These are phyloP conservation scores for Hexactinellida sp. DNA, from an alignment of 37 sponge, comb jelly and placozoan species.

Conservation along the genomic window DNA sequence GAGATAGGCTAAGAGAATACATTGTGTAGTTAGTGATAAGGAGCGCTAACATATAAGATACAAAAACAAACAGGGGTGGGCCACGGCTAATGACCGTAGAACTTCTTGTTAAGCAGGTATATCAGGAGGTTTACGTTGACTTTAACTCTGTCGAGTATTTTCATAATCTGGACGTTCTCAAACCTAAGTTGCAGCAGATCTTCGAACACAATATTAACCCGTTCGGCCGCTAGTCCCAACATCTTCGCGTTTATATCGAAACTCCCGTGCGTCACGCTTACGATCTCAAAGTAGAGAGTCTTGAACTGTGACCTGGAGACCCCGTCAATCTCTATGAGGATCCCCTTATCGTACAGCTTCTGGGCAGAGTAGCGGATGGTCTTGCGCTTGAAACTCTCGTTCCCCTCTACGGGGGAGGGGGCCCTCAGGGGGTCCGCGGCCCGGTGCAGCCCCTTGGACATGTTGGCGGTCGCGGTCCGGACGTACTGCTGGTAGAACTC, in stretches of 20 bases:
- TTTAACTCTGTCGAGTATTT: constrained; percentile 80
- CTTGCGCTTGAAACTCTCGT: constrained; percentile 47
- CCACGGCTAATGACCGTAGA: constrained; percentile 63
- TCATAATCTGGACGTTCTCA: constrained; percentile 92
- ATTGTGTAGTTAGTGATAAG: too few relatives aligned
- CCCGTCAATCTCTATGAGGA: constrained; percentile 87
- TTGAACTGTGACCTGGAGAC: constrained; percentile 81
- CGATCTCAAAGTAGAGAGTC: constrained; percentile 84
- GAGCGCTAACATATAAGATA: background rate
- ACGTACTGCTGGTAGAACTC: constrained; percentile 87
- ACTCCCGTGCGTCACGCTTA: constrained; percentile 56
- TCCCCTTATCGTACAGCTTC: constrained; percentile 80
- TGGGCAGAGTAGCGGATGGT: constrained; percentile 81
- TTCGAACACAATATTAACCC: constrained; percentile 87
- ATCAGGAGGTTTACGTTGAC: constrained; percentile 94
- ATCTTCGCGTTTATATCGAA: constrained; percentile 91
- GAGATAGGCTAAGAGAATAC: too few relatives aligned
- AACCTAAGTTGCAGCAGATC: constrained; percentile 89
- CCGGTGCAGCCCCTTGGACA: constrained; percentile 42
- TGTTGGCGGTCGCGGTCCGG: constrained; percentile 72
- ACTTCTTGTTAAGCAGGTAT: constrained; percentile 93
- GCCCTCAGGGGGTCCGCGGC: background rate
- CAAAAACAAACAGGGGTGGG: background rate
- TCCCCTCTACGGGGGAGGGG: constrained; percentile 15
- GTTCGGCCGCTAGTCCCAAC: constrained; percentile 77